Percentiles rank a stretch among this genome's conserved stretches.
phyloP scores from a whole-genome alignment of 2,113 vertebrate species.

The Phocoena sinus region DNA sequence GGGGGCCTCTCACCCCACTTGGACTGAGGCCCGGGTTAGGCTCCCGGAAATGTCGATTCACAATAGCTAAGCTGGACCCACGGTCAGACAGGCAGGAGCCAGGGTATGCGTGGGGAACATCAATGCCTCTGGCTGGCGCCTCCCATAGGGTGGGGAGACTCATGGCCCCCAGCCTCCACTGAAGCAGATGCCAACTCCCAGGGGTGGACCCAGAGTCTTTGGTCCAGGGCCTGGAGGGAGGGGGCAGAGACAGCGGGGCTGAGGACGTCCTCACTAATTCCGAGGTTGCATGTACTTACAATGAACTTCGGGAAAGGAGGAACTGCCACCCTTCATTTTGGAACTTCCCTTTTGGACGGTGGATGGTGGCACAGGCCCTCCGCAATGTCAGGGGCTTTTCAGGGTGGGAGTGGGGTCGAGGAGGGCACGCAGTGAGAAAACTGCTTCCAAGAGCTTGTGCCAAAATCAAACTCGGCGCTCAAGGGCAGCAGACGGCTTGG shows the following conservation, averaged over 20 bases:
- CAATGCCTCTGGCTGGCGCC: constrained; percentile 12
- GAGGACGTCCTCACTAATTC: not conserved
- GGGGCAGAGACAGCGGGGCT: not conserved
- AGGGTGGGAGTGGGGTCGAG: not conserved
- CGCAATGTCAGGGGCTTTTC: not conserved
- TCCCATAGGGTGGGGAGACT: not conserved
- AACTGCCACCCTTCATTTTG: not conserved
- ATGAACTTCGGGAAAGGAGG: constrained; percentile 37
- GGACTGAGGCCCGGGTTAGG: not conserved
- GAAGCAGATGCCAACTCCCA: not conserved
- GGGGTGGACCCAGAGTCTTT: not conserved
- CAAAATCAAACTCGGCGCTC: not conserved
- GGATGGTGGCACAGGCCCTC: not conserved
- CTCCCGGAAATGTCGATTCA: constrained; percentile 22
- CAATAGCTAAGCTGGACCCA: not conserved
- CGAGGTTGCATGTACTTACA: not conserved
- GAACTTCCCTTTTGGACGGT: not conserved
- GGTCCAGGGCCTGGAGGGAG: not conserved
- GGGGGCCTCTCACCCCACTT: not conserved
- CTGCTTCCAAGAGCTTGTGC: not conserved
- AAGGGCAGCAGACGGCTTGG: not conserved
- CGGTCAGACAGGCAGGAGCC: constrained; percentile 25
- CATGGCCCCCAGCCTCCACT: not conserved
- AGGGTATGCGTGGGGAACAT: not conserved
- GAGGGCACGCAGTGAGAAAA: not conserved